phyloP scores from a whole-genome alignment of 2,797 vertebrate species.

The Betta splendens region DNA sequence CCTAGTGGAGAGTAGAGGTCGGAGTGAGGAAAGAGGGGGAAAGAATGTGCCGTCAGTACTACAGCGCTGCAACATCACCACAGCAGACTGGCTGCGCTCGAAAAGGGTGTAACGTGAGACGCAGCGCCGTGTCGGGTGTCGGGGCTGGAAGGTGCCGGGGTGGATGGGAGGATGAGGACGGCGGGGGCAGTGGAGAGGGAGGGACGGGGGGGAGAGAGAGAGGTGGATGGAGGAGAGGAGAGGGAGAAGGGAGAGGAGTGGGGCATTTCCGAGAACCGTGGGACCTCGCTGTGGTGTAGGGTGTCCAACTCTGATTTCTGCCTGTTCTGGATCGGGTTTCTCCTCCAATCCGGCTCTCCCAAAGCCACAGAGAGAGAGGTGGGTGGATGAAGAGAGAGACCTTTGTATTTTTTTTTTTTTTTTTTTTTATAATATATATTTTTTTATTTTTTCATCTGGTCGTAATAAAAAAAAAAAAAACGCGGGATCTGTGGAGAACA shows the following conservation, averaged over 20 bases:
- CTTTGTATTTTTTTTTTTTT: constrained; percentile 67
- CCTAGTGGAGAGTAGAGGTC: constrained; percentile 77
- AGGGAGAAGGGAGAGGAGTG: constrained; percentile 67
- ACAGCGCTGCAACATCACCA: constrained; percentile 75
- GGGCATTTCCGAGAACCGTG: constrained; percentile 84
- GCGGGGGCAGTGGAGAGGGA: constrained; percentile 27
- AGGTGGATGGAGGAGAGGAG: constrained; percentile 59
- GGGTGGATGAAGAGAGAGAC: constrained; percentile 76
- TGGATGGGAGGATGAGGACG: constrained; percentile 89
- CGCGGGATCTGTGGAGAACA: constrained; percentile 65
- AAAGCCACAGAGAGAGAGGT: constrained; percentile 76
- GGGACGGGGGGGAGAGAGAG: constrained; percentile 55
- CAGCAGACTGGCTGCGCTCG: constrained; percentile 78
- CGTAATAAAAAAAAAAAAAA: constrained; percentile 71
- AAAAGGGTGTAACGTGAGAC: constrained; percentile 97
- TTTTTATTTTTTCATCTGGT: constrained; percentile 69
- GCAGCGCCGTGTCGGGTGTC: constrained; percentile 91
- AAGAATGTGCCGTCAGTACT: constrained; percentile 78
- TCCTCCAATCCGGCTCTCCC: constrained; percentile 83
- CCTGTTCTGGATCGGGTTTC: constrained; percentile 89
- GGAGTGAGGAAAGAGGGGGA: constrained; percentile 76
- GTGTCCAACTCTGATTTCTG: constrained; percentile 97
- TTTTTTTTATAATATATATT: too few relatives aligned
- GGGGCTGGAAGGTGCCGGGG: constrained; percentile 94
- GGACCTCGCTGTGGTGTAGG: constrained; percentile 93